Base-by-base conservation (phyloP, 2,113 vertebrate species). In the Lates calcarifer region DNA sequence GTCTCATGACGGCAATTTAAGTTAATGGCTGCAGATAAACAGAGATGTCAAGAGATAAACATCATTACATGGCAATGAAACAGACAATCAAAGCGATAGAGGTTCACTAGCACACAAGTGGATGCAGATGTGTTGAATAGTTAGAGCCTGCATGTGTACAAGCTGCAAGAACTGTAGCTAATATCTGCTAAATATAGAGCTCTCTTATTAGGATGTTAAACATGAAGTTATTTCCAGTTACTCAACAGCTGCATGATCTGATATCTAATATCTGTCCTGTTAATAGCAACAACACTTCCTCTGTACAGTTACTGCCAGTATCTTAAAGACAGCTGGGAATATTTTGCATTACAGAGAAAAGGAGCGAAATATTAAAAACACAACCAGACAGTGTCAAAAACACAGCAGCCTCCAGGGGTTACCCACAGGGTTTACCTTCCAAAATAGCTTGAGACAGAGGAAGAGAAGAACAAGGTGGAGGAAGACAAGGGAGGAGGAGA, bases 21-120 rank as follows among this genome's bases (percentile, higher is more conserved):
- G 63, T 35, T 82, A 89, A 90, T 73, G 56, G 62, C 72, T 39
- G 70, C 53, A 31, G 71, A 83, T 85, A 81, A 87, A 83, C 75
- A 73, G 37, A 4, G 53, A 57, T 67, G 71, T 79, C n/a, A 43
- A 61, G 79, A 37, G 70, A 79, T 67, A 80, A 90, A 89, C 69
- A 61, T 57, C 41, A 74, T 85, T 77, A 75, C 63, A 67, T 58
- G 45, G 31, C 64, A 47, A 39, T 83, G 69, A 89, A 87, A 78
- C 64, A 76, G 60, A 85, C 35, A 53, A 20, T 72, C 69, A 75
- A n/a, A 29, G 35, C n/a, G 14, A 37, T 33, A 18, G 22, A 35
- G 18, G 28, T 11, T 58, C 57, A 20, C 57, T 31, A 9, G 39
- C 7, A 41, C 68, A 64, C 47, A 47, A 83, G 56, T 82, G 61